Conservation (phyloP, 2,113 vertebrate species). For the Sebastes schlegelii region DNA sequence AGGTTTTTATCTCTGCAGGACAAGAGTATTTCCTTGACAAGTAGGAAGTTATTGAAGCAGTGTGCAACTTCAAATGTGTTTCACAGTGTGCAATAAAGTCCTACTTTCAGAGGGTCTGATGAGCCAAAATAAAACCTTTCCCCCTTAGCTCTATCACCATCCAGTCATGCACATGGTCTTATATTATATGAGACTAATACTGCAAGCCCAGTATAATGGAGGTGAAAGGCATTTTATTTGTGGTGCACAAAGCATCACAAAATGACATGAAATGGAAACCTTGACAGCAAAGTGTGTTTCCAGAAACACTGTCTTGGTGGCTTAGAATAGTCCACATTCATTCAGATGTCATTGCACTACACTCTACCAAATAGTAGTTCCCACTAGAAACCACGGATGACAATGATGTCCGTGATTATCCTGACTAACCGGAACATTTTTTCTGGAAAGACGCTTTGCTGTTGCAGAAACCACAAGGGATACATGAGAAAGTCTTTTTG, state of each 20-base stretch:
- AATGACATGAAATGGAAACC: not conserved
- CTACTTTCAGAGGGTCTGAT: not conserved
- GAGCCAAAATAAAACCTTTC: not conserved
- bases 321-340: not conserved
- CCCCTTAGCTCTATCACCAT: not conserved
- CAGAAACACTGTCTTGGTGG: not conserved
- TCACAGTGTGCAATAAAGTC: not conserved
- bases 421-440: not conserved
- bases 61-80: not conserved
- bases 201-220: not conserved
- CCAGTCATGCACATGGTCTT: not conserved
- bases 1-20: not conserved
- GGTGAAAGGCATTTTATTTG: not conserved
- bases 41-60: not conserved
- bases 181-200: not conserved
- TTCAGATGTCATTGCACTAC: not conserved
- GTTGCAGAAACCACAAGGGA: too few relatives aligned
- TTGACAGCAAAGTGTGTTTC: not conserved
- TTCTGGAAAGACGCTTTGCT: not conserved
- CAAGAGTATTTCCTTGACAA: not conserved
- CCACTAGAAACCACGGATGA: not conserved
- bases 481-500: not conserved
- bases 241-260: not conserved
- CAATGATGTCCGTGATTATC: not conserved
- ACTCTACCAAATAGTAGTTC: not conserved